Evolutionary conservation across 2,888 invertebrate species (phyloP).

Genomic region (Apotomis turbidana): DNA sequence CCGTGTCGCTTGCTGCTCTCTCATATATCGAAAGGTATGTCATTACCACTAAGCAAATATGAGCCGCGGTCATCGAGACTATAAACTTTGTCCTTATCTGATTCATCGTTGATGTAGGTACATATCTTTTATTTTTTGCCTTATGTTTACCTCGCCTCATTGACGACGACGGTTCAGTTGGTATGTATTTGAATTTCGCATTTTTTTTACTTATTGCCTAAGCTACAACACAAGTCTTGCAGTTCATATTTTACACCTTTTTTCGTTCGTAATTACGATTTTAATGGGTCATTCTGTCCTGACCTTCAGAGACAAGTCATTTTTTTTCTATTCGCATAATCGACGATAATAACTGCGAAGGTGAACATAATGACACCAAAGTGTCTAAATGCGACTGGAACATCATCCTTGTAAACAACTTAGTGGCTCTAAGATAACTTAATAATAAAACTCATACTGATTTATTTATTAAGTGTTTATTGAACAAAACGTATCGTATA

Average conservation of each 20-base stretch:
- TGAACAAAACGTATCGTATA: no score
- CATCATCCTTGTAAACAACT: background rate
- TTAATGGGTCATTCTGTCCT: conserved; percentile 1
- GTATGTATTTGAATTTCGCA: background rate
- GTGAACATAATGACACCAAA: conserved; percentile 9
- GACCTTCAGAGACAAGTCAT: background rate
- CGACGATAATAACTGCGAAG: background rate
- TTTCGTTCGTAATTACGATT: background rate
- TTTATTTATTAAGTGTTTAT: no score
- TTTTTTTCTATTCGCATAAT: conserved; percentile 14
- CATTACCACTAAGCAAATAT: no score
- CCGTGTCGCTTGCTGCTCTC: conserved; percentile 90
- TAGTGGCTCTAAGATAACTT: background rate
- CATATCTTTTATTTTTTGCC: no score
- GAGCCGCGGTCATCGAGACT: no score
- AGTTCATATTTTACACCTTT: conserved; percentile 15
- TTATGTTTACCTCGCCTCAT: no score
- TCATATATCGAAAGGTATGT: conserved; percentile 90
- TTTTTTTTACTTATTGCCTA: background rate
- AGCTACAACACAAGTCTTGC: background rate
- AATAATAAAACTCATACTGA: no score
- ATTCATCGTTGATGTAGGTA: no score
- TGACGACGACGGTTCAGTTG: no score
- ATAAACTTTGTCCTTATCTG: no score
- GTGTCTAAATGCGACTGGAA: background rate